phyloP scores from a whole-genome alignment of 2,113 vertebrate species.

The Notiomystis cincta region DNA sequence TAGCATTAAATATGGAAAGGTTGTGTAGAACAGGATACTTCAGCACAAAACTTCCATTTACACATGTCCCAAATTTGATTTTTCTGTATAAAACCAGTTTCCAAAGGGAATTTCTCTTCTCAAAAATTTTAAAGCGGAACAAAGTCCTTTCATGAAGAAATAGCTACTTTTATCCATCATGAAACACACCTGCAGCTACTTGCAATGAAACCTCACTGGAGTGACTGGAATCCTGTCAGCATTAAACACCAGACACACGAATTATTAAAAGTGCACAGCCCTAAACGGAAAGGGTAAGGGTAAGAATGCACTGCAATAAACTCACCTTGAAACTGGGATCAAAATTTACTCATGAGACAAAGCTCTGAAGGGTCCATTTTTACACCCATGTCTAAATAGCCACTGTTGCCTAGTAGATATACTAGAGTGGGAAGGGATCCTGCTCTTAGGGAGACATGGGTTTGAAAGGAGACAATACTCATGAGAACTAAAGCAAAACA shows the following conservation, averaged over 20 bases:
- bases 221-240: constrained; percentile 84
- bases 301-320: constrained; percentile 70
- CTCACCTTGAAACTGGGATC: constrained; percentile 73
- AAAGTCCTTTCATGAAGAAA: constrained; percentile 46
- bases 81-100: not conserved
- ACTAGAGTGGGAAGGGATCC: not conserved
- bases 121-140: not conserved
- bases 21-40: not conserved
- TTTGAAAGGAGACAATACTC: not conserved
- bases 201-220: constrained; percentile 82
- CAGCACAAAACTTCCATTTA: not conserved
- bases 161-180: constrained; percentile 66
- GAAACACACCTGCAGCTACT: constrained; percentile 83
- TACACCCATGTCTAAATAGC: constrained; percentile 26
- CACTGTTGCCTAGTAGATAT: not conserved
- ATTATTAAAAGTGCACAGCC: constrained; percentile 75
- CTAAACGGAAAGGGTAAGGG: constrained; percentile 64
- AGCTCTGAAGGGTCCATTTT: constrained; percentile 39
- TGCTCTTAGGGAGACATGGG: not conserved
- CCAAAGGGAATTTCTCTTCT: not conserved
- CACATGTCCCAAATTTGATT: not conserved
- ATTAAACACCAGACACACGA: constrained; percentile 82
- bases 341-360: constrained; percentile 73
- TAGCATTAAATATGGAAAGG: not conserved
- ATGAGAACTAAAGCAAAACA: not conserved